Conservation (phyloP, 2,113 vertebrate species). For the Solenodon paradoxus region DNA sequence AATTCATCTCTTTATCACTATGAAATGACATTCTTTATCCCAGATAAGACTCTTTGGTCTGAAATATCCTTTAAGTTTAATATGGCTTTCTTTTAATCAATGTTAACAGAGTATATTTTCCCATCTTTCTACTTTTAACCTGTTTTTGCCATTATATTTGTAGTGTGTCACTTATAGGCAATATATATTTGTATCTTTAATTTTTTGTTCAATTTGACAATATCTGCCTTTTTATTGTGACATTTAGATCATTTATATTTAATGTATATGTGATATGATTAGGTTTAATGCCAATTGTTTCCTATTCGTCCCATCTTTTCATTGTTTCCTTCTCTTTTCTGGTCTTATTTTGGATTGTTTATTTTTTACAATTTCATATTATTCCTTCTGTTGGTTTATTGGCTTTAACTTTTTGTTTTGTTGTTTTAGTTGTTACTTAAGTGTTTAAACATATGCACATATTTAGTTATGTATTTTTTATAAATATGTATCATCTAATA, state of each 20-base stretch:
- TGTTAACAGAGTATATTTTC: neutral
- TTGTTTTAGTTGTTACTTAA: neutral
- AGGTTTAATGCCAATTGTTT: neutral
- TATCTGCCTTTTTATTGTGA: neutral
- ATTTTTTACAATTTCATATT: neutral
- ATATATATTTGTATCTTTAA: neutral
- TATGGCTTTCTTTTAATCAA: neutral
- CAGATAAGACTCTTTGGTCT: neutral
- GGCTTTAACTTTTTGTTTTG: neutral
- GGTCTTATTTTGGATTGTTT: neutral
- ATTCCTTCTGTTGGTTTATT: neutral
- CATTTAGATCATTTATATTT: conserved; percentile 20
- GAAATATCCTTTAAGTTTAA: neutral
- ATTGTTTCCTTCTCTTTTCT: neutral
- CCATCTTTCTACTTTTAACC: neutral
- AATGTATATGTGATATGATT: neutral
- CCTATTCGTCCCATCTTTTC: neutral
- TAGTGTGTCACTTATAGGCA: neutral
- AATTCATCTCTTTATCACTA: neutral
- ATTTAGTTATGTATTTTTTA: too few relatives aligned
- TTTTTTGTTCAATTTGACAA: neutral
- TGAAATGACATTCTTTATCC: neutral
- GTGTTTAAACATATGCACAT: neutral
- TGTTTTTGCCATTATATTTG: neutral
- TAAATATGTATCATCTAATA: too few relatives aligned